These are phyloP conservation scores for Heliconius melpomene DNA, from an alignment of 1,140 invertebrate genomes.

Conservation along the genomic window DNA sequence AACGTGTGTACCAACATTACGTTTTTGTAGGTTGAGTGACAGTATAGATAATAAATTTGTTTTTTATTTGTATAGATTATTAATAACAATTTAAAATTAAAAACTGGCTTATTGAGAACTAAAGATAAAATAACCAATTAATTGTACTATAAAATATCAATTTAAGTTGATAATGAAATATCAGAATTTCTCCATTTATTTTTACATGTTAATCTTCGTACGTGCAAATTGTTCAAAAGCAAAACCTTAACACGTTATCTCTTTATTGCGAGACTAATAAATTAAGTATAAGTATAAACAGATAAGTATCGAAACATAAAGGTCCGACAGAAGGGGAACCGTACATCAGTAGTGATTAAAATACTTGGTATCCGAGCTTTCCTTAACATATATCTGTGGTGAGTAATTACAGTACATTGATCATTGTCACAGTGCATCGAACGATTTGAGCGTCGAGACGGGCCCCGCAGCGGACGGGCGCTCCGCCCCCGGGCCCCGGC, in stretches of 20 bases:
- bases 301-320: slow-evolving; percentile 36
- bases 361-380: slow-evolving; percentile 34
- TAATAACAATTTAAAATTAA: too few relatives aligned
- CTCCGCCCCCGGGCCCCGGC: slow-evolving; percentile 38
- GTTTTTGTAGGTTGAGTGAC: too few relatives aligned
- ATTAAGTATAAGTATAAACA: slow-evolving; percentile 32
- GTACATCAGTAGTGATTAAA: slow-evolving; percentile 39
- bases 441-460: slow-evolving; percentile 36
- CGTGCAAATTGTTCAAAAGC: slow-evolving; percentile 14
- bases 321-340: slow-evolving; percentile 36
- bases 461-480: slow-evolving; percentile 16
- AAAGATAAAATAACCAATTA: too few relatives aligned
- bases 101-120: too few relatives aligned
- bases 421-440: slow-evolving; percentile 43
- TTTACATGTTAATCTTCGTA: background rate
- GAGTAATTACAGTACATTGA: slow-evolving; percentile 42
- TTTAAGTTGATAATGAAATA: background rate
- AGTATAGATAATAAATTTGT: too few relatives aligned
- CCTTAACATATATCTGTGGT: slow-evolving; percentile 39
- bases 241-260: slow-evolving; percentile 22
- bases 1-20: background rate
- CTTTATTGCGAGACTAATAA: slow-evolving; percentile 29
- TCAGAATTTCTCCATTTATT: background rate
- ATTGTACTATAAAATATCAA: background rate
- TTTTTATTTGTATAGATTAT: too few relatives aligned